Evolutionary conservation across 2,113 vertebrate species (phyloP).

Genomic region (Cavia porcellus): DNA sequence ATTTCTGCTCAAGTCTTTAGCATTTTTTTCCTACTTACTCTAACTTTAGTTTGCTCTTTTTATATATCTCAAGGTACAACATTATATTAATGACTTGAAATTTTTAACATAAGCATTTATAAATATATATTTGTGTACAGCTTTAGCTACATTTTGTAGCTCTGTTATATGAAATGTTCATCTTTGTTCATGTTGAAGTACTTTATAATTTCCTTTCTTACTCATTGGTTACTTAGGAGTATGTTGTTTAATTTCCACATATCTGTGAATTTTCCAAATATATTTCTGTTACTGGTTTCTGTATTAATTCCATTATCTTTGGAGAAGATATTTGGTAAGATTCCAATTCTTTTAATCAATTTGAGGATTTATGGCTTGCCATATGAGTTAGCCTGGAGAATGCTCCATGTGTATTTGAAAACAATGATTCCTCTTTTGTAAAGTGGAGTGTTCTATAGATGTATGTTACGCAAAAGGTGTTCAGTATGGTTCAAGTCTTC

Average conservation of each 20-base stretch:
- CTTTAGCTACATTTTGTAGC: not conserved
- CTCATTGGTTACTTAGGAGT: not conserved
- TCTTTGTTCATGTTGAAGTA: slow-evolving; percentile 8
- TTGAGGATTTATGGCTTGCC: not conserved
- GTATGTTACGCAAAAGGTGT: not conserved
- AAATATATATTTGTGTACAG: not conserved
- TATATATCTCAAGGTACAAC: not conserved
- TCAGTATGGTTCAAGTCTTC: slow-evolving; percentile 16
- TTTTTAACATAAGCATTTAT: not conserved
- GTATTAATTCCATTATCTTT: not conserved
- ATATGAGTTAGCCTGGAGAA: not conserved
- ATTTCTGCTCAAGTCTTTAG: not conserved
- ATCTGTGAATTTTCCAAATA: slow-evolving; percentile 27
- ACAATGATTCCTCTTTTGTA: not conserved
- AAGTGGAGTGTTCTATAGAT: not conserved
- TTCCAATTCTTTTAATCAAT: not conserved
- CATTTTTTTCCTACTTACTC: not conserved
- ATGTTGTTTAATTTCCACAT: not conserved
- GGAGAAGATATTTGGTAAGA: not conserved
- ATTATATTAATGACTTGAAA: not conserved
- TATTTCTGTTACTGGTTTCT: not conserved
- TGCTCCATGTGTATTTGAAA: not conserved
- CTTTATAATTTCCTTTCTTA: slow-evolving; percentile 16
- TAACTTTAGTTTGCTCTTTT: not conserved
- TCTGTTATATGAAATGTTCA: slow-evolving; percentile 10